Conservation (phyloP, 2,797 vertebrate genomes). For the Lycodopsis pacificus region DNA sequence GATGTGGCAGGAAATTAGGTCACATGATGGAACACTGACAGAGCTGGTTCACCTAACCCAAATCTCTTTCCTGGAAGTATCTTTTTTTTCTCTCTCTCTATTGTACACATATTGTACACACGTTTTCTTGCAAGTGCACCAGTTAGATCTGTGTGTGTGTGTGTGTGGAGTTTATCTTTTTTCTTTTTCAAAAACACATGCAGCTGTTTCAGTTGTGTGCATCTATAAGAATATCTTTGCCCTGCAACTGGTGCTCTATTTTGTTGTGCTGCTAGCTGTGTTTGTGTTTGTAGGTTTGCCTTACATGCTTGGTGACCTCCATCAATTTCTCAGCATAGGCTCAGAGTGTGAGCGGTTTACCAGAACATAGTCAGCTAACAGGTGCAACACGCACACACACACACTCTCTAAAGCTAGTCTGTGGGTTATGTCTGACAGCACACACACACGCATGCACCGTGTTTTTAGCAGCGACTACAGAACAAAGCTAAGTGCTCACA, state of each 20-base stretch:
- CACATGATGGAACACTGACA: constrained; percentile 73
- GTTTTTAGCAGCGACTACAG: constrained; percentile 36
- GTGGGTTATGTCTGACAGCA: constrained; percentile 59
- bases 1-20: constrained; percentile 80
- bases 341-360: constrained; percentile 74
- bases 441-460: constrained; percentile 18
- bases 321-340: constrained; percentile 78
- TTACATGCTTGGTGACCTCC: constrained; percentile 66
- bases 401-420: constrained; percentile 41
- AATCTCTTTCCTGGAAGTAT: constrained; percentile 78
- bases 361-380: constrained; percentile 74
- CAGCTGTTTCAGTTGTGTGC: constrained; percentile 19
- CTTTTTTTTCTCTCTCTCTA: constrained; percentile 29
- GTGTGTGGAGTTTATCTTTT: background rate
- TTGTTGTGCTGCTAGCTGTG: background rate
- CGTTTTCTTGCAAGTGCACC: constrained; percentile 64
- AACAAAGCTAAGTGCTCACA: constrained; percentile 1
- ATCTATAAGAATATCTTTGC: background rate
- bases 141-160: constrained; percentile 27
- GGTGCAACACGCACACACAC: constrained; percentile 50
- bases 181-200: background rate
- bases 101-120: constrained; percentile 1
- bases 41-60: constrained; percentile 71
- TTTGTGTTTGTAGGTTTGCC: constrained; percentile 12
- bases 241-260: constrained; percentile 28